These are phyloP conservation scores for Epinephelus moara DNA, from an alignment of 2,113 vertebrate genomes.

Conservation along the genomic window DNA sequence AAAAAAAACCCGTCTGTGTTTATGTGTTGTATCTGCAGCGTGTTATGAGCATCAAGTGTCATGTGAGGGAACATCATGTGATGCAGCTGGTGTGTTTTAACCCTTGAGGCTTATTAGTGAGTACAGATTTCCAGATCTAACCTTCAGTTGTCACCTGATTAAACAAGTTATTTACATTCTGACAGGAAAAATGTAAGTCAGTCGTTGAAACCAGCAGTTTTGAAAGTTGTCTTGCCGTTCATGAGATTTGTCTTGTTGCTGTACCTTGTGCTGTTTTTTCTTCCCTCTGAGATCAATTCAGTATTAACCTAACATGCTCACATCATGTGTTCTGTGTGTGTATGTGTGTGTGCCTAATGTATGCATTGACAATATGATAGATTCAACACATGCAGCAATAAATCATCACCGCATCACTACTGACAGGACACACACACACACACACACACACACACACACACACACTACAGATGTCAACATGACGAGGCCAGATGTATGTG, in stretches of 20 bases:
- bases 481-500: constrained; percentile 59
- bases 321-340: constrained; percentile 6
- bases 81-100: background rate
- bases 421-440: constrained; percentile 11
- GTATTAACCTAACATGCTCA: constrained; percentile 35
- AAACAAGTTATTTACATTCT: too few relatives aligned
- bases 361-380: constrained; percentile 14
- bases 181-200: background rate
- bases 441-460: background rate
- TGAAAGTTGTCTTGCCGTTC: background rate
- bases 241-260: background rate
- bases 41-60: background rate
- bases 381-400: constrained; percentile 40
- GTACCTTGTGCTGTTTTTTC: background rate
- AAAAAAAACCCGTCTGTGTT: background rate
- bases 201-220: background rate
- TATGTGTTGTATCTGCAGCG: background rate
- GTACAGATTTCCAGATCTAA: background rate
- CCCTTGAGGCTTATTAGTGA: background rate
- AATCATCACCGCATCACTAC: constrained; percentile 49
- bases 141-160: background rate
- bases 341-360: background rate
- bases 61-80: background rate
- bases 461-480: constrained; percentile 53
- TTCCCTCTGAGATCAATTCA: background rate